phyloP scores from a whole-genome alignment of 2,797 vertebrate genomes.

The Mormyrus proboscirostris region DNA sequence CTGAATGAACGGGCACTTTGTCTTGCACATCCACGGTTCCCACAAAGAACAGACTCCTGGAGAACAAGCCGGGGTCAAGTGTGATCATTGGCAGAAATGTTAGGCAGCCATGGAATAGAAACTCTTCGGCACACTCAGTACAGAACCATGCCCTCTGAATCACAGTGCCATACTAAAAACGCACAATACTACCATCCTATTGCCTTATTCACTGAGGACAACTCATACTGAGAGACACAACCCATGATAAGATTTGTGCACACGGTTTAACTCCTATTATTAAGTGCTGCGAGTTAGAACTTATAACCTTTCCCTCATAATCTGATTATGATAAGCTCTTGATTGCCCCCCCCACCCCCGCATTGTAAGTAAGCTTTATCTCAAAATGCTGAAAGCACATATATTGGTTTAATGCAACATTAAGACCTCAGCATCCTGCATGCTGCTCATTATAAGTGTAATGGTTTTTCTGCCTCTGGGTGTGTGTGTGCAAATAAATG shows the following conservation, averaged over 20 bases:
- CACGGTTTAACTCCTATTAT: slow-evolving; percentile 21
- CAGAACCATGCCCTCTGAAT: slow-evolving; percentile 42
- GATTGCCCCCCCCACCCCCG: not conserved
- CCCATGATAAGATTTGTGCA: not conserved
- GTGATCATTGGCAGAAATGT: slow-evolving; percentile 16
- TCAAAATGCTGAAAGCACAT: slow-evolving; percentile 17
- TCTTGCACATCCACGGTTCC: slow-evolving; percentile 19
- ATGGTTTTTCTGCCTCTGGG: slow-evolving; percentile 52
- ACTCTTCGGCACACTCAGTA: slow-evolving; percentile 40
- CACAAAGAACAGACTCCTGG: slow-evolving; percentile 48
- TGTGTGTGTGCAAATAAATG: slow-evolving; percentile 58
- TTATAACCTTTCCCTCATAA: slow-evolving; percentile 13
- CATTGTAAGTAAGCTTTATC: slow-evolving; percentile 1
- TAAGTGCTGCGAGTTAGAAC: not conserved
- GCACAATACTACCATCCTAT: slow-evolving; percentile 41
- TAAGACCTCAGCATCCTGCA: slow-evolving; percentile 10
- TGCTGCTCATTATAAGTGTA: slow-evolving; percentile 13
- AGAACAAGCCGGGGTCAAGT: slow-evolving; percentile 55
- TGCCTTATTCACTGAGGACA: slow-evolving; percentile 34
- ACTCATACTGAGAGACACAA: slow-evolving; percentile 26
- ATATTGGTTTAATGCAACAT: slow-evolving; percentile 20
- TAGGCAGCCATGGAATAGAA: slow-evolving; percentile 30
- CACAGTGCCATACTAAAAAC: slow-evolving; percentile 54
- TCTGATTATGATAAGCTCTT: slow-evolving; percentile 19
- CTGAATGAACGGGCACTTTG: slow-evolving; percentile 43